These are phyloP conservation scores for Allacma fusca DNA, from an alignment of 2,888 invertebrate genomes.

Conservation along the genomic window DNA sequence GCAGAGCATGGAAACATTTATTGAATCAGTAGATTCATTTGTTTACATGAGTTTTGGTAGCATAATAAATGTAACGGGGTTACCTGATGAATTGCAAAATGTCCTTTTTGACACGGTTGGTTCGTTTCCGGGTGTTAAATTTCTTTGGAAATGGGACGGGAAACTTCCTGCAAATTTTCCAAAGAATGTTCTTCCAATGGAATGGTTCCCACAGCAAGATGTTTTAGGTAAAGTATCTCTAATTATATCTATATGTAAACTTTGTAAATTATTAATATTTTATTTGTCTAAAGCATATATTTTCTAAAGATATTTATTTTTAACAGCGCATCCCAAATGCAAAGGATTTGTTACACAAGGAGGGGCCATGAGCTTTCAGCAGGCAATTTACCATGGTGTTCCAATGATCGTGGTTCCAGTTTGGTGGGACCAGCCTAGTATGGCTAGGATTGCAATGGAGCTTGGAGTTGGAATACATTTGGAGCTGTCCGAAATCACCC, in stretches of 20 bases:
- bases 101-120: conserved; percentile 48
- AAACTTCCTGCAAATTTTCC: conserved; percentile 63
- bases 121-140: conserved; percentile 37
- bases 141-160: conserved; percentile 56
- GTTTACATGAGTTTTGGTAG: conserved; percentile 40
- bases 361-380: conserved; percentile 1
- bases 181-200: conserved; percentile 59
- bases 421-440: not conserved
- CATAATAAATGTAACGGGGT: not conserved
- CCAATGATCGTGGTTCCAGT: not conserved
- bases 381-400: not conserved
- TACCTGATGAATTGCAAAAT: conserved; percentile 19
- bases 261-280: no score
- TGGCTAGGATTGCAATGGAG: not conserved
- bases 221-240: conserved; percentile 43
- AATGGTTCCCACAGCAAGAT: conserved; percentile 57
- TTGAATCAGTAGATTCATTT: not conserved
- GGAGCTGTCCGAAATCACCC: not conserved
- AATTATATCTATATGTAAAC: no score
- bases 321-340: not conserved
- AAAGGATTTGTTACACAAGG: conserved; percentile 8
- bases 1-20: not conserved
- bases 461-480: not conserved
- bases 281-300: no score
- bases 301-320: no score